These are phyloP conservation scores for Catocala nupta DNA, from an alignment of 2,888 invertebrate species.

Conservation along the genomic window DNA sequence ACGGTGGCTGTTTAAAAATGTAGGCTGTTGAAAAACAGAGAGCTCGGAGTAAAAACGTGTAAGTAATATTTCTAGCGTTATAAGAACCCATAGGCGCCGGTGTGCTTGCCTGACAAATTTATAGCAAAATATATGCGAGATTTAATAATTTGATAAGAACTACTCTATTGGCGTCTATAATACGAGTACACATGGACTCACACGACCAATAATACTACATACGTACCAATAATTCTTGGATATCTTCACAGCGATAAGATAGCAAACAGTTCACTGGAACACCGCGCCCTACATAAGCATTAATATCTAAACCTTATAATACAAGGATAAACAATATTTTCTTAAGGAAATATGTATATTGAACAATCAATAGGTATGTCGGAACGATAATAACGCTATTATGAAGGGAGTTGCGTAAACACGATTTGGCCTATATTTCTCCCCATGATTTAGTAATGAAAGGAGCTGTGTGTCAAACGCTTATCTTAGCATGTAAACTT, in stretches of 20 bases:
- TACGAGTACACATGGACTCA: no score
- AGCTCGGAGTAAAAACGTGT: no score
- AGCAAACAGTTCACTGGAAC: not conserved
- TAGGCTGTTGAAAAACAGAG: no score
- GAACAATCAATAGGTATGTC: slow-evolving; percentile 13
- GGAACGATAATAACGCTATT: slow-evolving; percentile 18
- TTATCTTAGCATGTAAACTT: slow-evolving; percentile 36
- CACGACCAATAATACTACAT: not conserved
- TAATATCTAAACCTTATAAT: not conserved
- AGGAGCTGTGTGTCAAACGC: slow-evolving; percentile 34
- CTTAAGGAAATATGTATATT: slow-evolving; percentile 2
- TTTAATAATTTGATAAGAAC: no score
- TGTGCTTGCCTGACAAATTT: no score
- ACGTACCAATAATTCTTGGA: not conserved
- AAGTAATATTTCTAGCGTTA: no score
- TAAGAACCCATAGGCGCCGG: no score
- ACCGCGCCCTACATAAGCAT: not conserved
- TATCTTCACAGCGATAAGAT: not conserved
- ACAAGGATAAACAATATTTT: slow-evolving; percentile 5
- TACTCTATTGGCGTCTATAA: no score
- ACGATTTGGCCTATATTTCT: slow-evolving; percentile 34
- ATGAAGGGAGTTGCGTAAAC: slow-evolving; percentile 22
- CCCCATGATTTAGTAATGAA: slow-evolving; percentile 25
- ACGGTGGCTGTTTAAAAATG: no score
- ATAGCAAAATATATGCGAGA: no score